phyloP scores from a whole-genome alignment of 1,140 invertebrate species.

The Spodoptera frugiperda region DNA sequence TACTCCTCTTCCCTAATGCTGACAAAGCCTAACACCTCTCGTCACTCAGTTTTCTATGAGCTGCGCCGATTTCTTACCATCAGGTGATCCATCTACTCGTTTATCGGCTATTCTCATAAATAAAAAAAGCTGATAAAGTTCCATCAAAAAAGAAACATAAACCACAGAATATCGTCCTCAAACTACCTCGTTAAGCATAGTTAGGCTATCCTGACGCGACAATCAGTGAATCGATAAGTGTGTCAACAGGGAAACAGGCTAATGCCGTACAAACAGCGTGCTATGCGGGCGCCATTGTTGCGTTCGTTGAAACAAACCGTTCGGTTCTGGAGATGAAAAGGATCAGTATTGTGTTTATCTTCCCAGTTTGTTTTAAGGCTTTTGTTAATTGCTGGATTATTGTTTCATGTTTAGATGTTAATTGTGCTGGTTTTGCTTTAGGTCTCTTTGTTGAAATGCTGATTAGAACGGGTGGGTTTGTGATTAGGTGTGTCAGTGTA shows the following conservation, averaged over 20 bases:
- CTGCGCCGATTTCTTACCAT: too few species aligned
- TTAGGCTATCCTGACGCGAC: conserved; percentile 25
- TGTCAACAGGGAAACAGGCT: conserved; percentile 43
- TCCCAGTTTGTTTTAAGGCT: conserved; percentile 20
- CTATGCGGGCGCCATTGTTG: conserved; percentile 40
- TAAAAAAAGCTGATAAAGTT: background rate
- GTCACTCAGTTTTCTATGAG: too few species aligned
- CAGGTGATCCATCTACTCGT: too few species aligned
- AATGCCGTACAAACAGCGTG: conserved; percentile 48
- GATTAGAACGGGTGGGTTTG: background rate
- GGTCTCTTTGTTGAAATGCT: background rate
- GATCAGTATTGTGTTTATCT: conserved; percentile 20
- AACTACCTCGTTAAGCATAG: conserved; percentile 34
- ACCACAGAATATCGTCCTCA: background rate
- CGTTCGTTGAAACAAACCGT: background rate
- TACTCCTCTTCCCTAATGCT: too few species aligned
- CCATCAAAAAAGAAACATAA: conserved; percentile 8
- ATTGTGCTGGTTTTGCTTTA: background rate
- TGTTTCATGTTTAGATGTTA: conserved; percentile 1
- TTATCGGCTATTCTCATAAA: too few species aligned
- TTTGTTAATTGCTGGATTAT: conserved; percentile 28
- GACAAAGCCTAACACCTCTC: too few species aligned
- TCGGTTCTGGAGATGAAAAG: conserved; percentile 32
- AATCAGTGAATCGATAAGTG: conserved; percentile 49
- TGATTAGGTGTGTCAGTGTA: too few species aligned